Conservation (phyloP, 2,888 invertebrate species). For the Melinopterus prodromus region DNA sequence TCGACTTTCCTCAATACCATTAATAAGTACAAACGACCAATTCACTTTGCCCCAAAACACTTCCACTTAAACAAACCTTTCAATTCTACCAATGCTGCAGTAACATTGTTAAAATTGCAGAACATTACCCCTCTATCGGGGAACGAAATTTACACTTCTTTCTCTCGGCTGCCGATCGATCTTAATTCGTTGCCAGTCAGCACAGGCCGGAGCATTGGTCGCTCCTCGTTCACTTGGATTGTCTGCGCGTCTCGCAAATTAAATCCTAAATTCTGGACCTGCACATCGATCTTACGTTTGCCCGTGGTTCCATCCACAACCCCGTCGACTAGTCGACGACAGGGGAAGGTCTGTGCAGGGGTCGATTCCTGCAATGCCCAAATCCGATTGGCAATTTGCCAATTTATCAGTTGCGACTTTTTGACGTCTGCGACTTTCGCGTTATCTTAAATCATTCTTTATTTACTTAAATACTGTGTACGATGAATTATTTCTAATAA, state of each 20-base stretch:
- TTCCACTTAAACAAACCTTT: background rate
- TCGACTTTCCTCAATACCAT: background rate
- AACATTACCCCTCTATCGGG: background rate
- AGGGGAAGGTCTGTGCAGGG: background rate
- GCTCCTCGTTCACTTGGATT: background rate
- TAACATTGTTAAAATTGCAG: background rate
- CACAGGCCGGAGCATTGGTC: background rate
- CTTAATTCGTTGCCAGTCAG: conserved; percentile 4
- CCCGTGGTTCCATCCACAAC: background rate
- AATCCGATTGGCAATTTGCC: background rate
- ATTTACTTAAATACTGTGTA: background rate
- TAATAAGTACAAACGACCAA: background rate
- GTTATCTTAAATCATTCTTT: background rate
- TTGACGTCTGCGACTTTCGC: too few species aligned
- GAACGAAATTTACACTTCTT: conserved; percentile 4
- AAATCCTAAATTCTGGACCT: background rate
- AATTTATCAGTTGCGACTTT: background rate
- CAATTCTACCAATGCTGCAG: background rate
- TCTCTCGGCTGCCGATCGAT: background rate
- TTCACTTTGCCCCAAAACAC: background rate
- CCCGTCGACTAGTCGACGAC: background rate
- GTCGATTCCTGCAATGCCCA: background rate
- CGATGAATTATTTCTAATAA: too few species aligned
- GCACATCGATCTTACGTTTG: conserved; percentile 4
- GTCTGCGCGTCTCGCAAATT: conserved; percentile 4